Conservation (phyloP, 2,888 invertebrate species). For the Euproctis similis region DNA sequence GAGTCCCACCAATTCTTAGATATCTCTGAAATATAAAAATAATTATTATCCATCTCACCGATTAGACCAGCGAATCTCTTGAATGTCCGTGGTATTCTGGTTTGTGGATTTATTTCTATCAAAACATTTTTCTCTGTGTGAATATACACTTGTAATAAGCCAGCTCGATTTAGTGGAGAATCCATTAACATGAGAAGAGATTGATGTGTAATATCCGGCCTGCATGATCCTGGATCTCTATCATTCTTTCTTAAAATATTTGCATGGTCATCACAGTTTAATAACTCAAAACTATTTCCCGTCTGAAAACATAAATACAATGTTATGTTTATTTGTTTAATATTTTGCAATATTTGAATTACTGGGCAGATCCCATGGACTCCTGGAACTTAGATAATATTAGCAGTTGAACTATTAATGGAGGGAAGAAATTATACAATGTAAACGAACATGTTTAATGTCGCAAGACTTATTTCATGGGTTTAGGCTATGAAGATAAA, state of each 20-base stretch:
- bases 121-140: constrained; percentile 94
- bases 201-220: constrained; percentile 98
- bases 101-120: constrained; percentile 97
- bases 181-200: constrained; percentile 98
- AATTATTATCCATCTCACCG: no score
- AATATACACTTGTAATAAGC: constrained; percentile 95
- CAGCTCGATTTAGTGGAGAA: constrained; percentile 96
- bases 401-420: no score
- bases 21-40: no score
- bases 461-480: no score
- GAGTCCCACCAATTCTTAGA: no score
- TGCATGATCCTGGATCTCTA: constrained; percentile 89
- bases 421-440: no score
- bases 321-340: no score
- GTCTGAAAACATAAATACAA: constrained; percentile 74
- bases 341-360: no score
- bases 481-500: no score
- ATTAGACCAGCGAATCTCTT: constrained; percentile 97
- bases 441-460: no score
- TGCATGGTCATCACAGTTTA: constrained; percentile 96
- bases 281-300: constrained; percentile 89
- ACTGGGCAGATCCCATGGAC: no score
- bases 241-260: constrained; percentile 89
- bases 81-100: constrained; percentile 96
- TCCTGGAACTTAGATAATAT: no score